A percentile compares a stretch with the other conserved stretches of the same genome.
These are phyloP conservation scores for Hyles lineata DNA, from an alignment of 2,888 invertebrate genomes.

Conservation along the genomic window DNA sequence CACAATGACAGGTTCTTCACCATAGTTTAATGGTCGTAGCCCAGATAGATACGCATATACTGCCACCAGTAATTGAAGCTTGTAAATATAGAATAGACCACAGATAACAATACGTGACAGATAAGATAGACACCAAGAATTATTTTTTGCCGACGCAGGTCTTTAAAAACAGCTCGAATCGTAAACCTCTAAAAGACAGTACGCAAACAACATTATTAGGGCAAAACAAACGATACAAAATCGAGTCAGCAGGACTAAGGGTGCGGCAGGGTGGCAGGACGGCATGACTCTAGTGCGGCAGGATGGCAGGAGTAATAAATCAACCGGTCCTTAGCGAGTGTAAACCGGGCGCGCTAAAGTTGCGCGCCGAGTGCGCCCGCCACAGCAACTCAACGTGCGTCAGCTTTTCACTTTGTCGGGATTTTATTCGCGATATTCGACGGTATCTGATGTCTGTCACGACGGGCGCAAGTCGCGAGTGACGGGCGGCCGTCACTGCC, in stretches of 20 bases:
- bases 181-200: neutral
- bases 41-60: too few relatives aligned
- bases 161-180: neutral
- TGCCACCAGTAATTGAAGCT: too few relatives aligned
- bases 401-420: slow-evolving; percentile 74
- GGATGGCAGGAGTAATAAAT: slow-evolving; percentile 43
- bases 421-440: slow-evolving; percentile 60
- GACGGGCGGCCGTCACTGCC: slow-evolving; percentile 33
- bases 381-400: slow-evolving; percentile 46
- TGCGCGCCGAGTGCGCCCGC: slow-evolving; percentile 42
- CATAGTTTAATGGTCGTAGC: too few relatives aligned
- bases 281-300: neutral
- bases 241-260: slow-evolving; percentile 40
- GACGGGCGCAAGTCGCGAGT: slow-evolving; percentile 36
- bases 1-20: too few relatives aligned
- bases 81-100: too few relatives aligned
- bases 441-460: slow-evolving; percentile 57
- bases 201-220: slow-evolving; percentile 28
- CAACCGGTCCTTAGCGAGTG: slow-evolving; percentile 50
- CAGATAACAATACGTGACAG: neutral
- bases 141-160: neutral
- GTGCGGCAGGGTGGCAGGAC: slow-evolving; percentile 2
- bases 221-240: slow-evolving; percentile 33
- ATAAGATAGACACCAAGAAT: neutral
- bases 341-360: slow-evolving; percentile 46